phyloP scores from a whole-genome alignment of 2,797 vertebrate genomes.

The Hirundo rustica region DNA sequence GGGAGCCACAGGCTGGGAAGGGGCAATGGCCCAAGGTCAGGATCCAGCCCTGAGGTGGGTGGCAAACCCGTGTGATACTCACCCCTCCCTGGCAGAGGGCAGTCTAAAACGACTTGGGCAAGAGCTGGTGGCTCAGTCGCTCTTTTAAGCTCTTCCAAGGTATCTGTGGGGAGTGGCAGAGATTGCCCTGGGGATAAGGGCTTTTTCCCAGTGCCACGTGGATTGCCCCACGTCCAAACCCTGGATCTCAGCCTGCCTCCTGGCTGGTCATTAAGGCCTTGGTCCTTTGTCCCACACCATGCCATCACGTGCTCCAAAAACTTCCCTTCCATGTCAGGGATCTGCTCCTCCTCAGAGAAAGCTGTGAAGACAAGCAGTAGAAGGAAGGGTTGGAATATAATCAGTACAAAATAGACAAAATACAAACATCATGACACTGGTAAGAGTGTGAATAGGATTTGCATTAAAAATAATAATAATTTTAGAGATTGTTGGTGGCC shows the following conservation, averaged over 20 bases:
- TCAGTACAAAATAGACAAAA: background rate
- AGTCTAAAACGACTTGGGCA: background rate
- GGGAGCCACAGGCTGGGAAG: accelerated
- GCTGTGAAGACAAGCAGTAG: background rate
- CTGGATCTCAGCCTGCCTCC: accelerated
- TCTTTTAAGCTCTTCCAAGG: background rate
- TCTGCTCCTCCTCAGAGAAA: background rate
- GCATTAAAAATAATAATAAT: background rate
- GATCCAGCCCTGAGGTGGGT: background rate
- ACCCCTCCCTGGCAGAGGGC: background rate
- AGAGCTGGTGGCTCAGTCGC: background rate
- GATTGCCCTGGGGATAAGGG: background rate
- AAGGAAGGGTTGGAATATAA: background rate
- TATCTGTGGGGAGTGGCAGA: background rate
- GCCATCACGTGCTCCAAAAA: background rate
- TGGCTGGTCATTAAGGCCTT: background rate
- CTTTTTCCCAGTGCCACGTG: background rate
- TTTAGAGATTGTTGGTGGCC: background rate
- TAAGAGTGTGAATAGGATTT: accelerated
- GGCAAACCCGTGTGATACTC: background rate
- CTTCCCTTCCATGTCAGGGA: accelerated
- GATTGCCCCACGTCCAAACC: accelerated
- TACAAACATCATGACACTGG: background rate
- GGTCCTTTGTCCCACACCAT: accelerated
- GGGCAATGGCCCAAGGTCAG: accelerated